A percentile compares a stretch with the other conserved stretches of the same genome.
phyloP scores from a whole-genome alignment of 2,888 invertebrate species.

The Balanococcus diminutus region DNA sequence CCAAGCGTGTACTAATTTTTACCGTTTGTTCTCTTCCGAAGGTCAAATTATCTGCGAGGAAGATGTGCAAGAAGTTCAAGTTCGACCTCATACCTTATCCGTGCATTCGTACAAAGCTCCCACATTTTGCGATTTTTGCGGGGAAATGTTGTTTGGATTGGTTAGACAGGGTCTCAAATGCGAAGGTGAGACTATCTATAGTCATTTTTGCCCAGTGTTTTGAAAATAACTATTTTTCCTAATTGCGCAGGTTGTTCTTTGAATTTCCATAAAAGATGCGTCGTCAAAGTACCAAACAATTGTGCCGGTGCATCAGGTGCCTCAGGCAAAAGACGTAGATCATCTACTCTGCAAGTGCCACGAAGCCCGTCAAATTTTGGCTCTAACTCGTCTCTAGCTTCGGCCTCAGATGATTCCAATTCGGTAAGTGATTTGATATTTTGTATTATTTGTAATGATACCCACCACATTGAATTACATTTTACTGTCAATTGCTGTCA shows the following conservation, averaged over 20 bases:
- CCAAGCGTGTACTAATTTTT: background rate
- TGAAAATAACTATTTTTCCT: background rate
- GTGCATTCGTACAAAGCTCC: conserved; percentile 99
- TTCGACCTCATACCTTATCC: conserved; percentile 86
- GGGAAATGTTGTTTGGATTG: conserved; percentile 98
- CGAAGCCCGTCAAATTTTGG: conserved; percentile 78
- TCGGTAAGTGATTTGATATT: conserved; percentile 17
- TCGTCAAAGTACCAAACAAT: conserved; percentile 97
- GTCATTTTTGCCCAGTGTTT: too few relatives aligned
- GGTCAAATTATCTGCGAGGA: conserved; percentile 66
- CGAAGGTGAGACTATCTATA: conserved; percentile 86
- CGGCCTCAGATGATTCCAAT: conserved; percentile 64
- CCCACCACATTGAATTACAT: too few relatives aligned
- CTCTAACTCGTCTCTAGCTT: conserved; percentile 71
- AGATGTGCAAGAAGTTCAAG: conserved; percentile 63
- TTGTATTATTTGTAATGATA: too few relatives aligned
- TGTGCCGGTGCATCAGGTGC: conserved; percentile 70
- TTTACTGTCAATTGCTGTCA: too few relatives aligned
- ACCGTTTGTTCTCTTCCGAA: conserved; percentile 59
- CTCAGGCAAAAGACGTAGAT: conserved; percentile 61
- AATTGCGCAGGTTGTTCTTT: conserved; percentile 73
- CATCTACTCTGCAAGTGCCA: conserved; percentile 64
- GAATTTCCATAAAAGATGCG: conserved; percentile 98
- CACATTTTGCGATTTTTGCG: conserved; percentile 99
- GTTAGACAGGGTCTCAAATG: conserved; percentile 98